Evolutionary conservation across 2,113 vertebrate species (phyloP).

Genomic region (Neoarius graeffei): DNA sequence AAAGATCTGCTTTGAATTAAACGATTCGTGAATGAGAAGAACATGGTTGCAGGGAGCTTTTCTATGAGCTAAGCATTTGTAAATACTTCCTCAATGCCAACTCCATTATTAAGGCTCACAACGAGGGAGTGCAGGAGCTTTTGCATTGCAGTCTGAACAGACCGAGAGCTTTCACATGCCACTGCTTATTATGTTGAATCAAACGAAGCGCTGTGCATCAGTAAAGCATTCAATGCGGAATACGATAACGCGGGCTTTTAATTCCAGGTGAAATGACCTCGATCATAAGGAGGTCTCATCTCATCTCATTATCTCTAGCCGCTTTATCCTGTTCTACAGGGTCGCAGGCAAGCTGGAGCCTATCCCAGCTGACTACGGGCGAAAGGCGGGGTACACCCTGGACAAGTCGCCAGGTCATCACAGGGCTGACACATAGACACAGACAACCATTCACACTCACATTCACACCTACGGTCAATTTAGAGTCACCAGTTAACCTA

Average conservation of each 20-base stretch:
- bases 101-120: slow-evolving; percentile 8
- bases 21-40: background rate
- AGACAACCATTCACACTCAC: no score
- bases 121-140: background rate
- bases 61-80: background rate
- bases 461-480: no score
- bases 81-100: slow-evolving; percentile 1
- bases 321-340: no score
- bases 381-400: no score
- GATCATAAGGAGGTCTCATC: no score
- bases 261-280: background rate
- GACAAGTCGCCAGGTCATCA: no score
- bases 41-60: background rate
- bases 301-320: no score
- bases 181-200: background rate
- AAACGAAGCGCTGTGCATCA: background rate
- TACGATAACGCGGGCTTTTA: background rate
- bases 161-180: background rate
- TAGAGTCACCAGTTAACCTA: no score
- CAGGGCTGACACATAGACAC: no score
- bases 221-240: background rate
- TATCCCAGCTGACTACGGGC: no score
- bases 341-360: no score
- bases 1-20: background rate
- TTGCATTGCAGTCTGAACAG: background rate